Evolutionary conservation across 2,113 vertebrate genomes (phyloP), one percentile per base, ranked within the genome.

Genomic region (Laticauda laticaudata): DNA sequence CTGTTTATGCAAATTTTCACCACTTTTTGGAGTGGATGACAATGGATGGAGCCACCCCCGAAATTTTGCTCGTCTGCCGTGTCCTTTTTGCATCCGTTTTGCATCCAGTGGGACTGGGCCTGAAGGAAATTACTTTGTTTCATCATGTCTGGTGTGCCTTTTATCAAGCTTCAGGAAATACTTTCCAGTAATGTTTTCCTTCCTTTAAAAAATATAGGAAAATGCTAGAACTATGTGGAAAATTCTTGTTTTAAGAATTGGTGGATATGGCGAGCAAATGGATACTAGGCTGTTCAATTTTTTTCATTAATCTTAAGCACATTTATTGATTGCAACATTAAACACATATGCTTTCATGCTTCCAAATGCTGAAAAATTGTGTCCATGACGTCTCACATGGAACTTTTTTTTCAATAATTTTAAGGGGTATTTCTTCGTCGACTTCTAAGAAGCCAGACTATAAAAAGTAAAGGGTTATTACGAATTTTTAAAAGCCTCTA

Each of bases 141-240:
- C 43, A 61, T 87, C 23, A 53, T 34, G 34, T 75, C 51, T 86
- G 14, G 9, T 88, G 4, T 15, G 4, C 43, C 39, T n/a, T 15
- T 93, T 51, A 89, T 51, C n/a, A 43, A n/a, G n/a, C 55, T 59
- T 86, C 43, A 54, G 87, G 48, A 93, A 81, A 88, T 69, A 20
- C 18, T 21, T 48, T 59, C 81, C n/a, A 54, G 15, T 12, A 90
- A 39, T 7, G 18, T 92, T 87, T 45, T 56, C 57, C 43, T 20
- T 55, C 18, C 18, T 90, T 51, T 55, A 86, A 56, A 87, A 87
- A 87, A 64, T 34, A 29, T 34, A n/a, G 24, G 34, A 61, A 24
- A 64, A 93, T 45, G 29, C 45, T 34, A 55, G 21, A 12, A n/a
- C 2, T 23, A 29, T 92, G 45, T 92, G 29, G 10, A 59, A 55